Percentiles rank a stretch among this genome's conserved stretches.
Conservation (phyloP, 64 coral and sea anemone species). For the Anthopleura sola region DNA sequence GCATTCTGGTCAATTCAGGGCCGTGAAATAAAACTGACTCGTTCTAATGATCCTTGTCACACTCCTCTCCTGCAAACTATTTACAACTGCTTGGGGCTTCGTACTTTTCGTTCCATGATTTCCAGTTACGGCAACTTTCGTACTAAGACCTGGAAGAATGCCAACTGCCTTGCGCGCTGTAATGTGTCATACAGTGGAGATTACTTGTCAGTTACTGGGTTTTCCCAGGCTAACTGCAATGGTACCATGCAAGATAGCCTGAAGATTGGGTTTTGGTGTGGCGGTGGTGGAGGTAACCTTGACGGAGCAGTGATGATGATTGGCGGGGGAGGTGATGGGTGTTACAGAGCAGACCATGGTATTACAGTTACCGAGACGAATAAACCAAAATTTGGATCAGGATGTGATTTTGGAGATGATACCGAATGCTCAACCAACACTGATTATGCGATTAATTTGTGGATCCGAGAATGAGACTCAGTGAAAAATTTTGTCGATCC, state of each 20-base stretch:
- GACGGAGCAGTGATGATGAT: slow-evolving; percentile 45
- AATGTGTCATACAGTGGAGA: slow-evolving; percentile 5
- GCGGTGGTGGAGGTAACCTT: not conserved
- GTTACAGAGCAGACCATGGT: slow-evolving; percentile 20
- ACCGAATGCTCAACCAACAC: not conserved
- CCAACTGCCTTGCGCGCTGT: slow-evolving; percentile 16
- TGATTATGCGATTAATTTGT: not conserved
- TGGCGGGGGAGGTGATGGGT: slow-evolving; percentile 12
- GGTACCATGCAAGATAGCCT: slow-evolving; percentile 22
- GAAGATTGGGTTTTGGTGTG: slow-evolving; percentile 41
- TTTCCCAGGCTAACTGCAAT: not conserved
- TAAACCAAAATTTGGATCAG: not conserved
- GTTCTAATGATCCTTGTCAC: slow-evolving; percentile 31
- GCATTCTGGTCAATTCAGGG: slow-evolving; percentile 41
- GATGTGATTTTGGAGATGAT: slow-evolving; percentile 26
- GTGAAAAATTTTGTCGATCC: not conserved
- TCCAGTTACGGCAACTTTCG: slow-evolving; percentile 5
- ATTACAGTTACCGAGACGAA: slow-evolving; percentile 8
- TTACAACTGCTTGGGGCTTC: not conserved
- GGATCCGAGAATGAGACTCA: not conserved
- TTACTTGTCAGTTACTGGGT: not conserved
- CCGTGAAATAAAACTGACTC: slow-evolving; percentile 47
- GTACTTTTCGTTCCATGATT: slow-evolving; percentile 5
- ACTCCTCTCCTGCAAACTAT: slow-evolving; percentile 22
- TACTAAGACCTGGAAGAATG: not conserved